These are phyloP conservation scores for Lathronympha strigana DNA, from an alignment of 2,888 invertebrate species.

Conservation along the genomic window DNA sequence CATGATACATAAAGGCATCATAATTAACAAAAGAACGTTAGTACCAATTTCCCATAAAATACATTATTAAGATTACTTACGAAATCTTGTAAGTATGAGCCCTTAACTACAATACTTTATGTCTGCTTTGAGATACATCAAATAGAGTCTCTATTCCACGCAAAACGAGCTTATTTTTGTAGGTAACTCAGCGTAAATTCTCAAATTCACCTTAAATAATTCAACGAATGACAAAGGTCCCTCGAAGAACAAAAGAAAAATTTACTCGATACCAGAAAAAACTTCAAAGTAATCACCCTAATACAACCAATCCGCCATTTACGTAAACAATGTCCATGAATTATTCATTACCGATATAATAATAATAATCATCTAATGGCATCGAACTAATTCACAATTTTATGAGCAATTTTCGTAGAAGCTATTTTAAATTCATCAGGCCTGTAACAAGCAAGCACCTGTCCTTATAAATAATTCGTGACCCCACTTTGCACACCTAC, in stretches of 20 bases:
- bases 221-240: neutral
- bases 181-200: neutral
- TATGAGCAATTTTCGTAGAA: conserved; percentile 20
- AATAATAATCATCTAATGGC: conserved; percentile 16
- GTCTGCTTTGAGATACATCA: too few species aligned
- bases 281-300: conserved; percentile 16
- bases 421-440: conserved; percentile 54
- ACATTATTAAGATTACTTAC: too few species aligned
- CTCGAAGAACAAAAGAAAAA: conserved; percentile 16
- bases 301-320: conserved; percentile 16
- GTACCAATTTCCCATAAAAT: too few species aligned
- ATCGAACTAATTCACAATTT: conserved; percentile 17
- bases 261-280: neutral
- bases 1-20: too few species aligned
- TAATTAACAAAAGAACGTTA: too few species aligned
- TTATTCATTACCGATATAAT: conserved; percentile 19
- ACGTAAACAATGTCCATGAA: conserved; percentile 17
- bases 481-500: conserved; percentile 58
- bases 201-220: neutral
- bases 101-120: too few species aligned
- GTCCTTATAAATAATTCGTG: conserved; percentile 73
- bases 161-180: too few species aligned
- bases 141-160: too few species aligned
- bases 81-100: too few species aligned
- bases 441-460: conserved; percentile 62